Percentiles rank a stretch among this genome's conserved stretches.
phyloP scores from a whole-genome alignment of 2,888 invertebrate species.

The Serrognathus titanus region DNA sequence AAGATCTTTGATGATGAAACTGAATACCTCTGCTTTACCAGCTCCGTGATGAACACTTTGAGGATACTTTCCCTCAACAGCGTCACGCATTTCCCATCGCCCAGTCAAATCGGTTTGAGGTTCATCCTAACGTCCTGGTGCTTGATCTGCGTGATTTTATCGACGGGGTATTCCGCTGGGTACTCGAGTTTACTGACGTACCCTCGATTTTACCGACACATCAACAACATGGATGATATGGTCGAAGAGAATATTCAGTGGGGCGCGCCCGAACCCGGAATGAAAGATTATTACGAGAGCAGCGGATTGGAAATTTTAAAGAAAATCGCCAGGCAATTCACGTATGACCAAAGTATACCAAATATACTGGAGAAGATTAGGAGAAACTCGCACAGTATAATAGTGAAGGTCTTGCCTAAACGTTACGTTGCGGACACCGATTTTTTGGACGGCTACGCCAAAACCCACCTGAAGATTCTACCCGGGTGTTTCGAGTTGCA shows the following conservation, averaged over 20 bases:
- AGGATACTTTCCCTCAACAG: background rate
- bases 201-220: slow-evolving; percentile 23
- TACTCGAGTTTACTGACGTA: slow-evolving; percentile 25
- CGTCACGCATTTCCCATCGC: background rate
- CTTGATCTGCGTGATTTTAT: slow-evolving; percentile 20
- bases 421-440: slow-evolving; percentile 19
- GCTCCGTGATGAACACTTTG: background rate
- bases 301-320: slow-evolving; percentile 13
- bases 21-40: background rate
- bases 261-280: slow-evolving; percentile 17
- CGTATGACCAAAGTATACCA: background rate
- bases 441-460: slow-evolving; percentile 20
- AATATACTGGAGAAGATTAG: slow-evolving; percentile 8
- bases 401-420: slow-evolving; percentile 16
- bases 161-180: slow-evolving; percentile 26
- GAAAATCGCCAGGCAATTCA: slow-evolving; percentile 17
- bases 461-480: slow-evolving; percentile 17
- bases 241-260: slow-evolving; percentile 22
- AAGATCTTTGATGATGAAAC: background rate
- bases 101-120: background rate
- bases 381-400: slow-evolving; percentile 10
- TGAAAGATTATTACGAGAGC: slow-evolving; percentile 20
- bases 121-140: slow-evolving; percentile 19
- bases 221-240: slow-evolving; percentile 26
- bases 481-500: slow-evolving; percentile 20